These are phyloP conservation scores for Cerastoderma edule DNA, from an alignment of 2,888 invertebrate genomes.

Conservation along the genomic window DNA sequence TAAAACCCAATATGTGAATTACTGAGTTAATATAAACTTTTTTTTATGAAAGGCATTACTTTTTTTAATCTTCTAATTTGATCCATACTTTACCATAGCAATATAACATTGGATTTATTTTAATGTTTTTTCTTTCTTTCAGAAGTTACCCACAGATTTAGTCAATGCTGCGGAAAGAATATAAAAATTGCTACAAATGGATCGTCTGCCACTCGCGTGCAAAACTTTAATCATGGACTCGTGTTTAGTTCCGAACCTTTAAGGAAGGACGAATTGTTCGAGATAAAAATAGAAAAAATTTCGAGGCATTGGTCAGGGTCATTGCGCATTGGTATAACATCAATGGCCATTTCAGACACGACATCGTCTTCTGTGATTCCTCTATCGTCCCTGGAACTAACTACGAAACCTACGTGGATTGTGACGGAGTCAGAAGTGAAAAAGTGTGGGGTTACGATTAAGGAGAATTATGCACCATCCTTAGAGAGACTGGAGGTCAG, in stretches of 20 bases:
- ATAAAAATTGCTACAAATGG: slow-evolving; percentile 89
- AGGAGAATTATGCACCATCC: slow-evolving; percentile 89
- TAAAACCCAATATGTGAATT: too few relatives aligned
- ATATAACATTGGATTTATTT: too few relatives aligned
- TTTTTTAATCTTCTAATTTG: too few relatives aligned
- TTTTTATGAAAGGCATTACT: too few relatives aligned
- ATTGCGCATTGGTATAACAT: slow-evolving; percentile 94
- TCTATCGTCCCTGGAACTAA: slow-evolving; percentile 75
- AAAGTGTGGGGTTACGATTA: slow-evolving; percentile 88
- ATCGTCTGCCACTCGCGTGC: slow-evolving; percentile 87
- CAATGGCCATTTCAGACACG: slow-evolving; percentile 88
- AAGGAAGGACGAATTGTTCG: slow-evolving; percentile 91
- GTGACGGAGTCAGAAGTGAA: slow-evolving; percentile 88
- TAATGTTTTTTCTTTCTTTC: too few relatives aligned
- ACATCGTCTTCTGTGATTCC: slow-evolving; percentile 86
- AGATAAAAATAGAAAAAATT: slow-evolving; percentile 92
- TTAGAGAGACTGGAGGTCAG: slow-evolving; percentile 91
- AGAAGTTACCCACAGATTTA: slow-evolving; percentile 83
- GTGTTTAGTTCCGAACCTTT: slow-evolving; percentile 90
- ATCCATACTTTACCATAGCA: too few relatives aligned
- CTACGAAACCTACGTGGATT: slow-evolving; percentile 81
- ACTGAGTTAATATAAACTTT: too few relatives aligned
- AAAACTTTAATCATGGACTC: slow-evolving; percentile 87
- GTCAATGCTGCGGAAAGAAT: slow-evolving; percentile 87
- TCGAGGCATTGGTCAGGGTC: slow-evolving; percentile 96